Conservation (phyloP, 1,140 invertebrate species). For the Rhopalosiphum padi region DNA sequence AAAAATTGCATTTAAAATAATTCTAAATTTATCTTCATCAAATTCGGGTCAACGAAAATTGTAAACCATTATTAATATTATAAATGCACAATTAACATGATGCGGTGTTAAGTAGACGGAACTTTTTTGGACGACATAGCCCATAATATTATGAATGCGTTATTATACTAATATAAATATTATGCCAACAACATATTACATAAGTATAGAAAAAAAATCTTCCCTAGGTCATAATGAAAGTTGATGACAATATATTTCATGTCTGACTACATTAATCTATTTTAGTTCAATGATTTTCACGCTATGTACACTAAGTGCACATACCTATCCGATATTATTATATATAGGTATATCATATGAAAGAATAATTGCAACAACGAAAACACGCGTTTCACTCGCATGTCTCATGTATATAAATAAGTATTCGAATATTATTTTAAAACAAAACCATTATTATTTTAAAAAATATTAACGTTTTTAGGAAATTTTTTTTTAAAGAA, state of each 20-base stretch:
- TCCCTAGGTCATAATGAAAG: not conserved
- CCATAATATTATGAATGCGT: not conserved
- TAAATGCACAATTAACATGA: conserved; percentile 20
- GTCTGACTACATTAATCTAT: not conserved
- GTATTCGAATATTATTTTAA: not conserved
- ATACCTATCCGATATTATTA: not conserved
- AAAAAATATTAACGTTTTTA: not conserved
- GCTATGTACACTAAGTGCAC: not conserved
- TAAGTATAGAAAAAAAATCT: not conserved
- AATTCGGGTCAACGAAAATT: not conserved
- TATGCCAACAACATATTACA: not conserved
- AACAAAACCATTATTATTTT: not conserved
- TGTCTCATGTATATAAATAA: not conserved
- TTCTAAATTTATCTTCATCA: conserved; percentile 15
- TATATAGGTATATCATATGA: not conserved
- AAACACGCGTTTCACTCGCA: not conserved
- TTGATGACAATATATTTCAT: not conserved
- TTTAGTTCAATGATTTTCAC: not conserved
- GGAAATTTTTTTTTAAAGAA: not conserved
- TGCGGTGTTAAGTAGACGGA: conserved; percentile 13
- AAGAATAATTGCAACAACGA: not conserved
- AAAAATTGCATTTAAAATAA: not conserved
- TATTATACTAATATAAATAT: not conserved
- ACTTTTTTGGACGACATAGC: conserved; percentile 3
- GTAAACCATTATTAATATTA: not conserved